Base-by-base conservation (phyloP, 2,113 vertebrate genomes). In the Argyrosomus japonicus region DNA sequence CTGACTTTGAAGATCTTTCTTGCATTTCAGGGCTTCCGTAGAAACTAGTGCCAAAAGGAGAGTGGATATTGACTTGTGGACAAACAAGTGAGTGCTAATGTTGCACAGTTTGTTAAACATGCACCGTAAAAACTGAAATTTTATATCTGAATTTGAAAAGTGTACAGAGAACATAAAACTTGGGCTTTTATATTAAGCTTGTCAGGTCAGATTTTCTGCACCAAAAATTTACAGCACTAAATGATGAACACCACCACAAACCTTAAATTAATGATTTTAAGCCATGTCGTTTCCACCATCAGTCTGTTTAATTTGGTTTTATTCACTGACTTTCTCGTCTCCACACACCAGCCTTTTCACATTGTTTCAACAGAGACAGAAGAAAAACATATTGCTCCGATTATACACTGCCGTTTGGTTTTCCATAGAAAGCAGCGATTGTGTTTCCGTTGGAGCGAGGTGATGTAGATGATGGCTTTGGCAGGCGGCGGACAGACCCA, bases 381-480 rank as follows among this genome's bases (percentile, higher is more conserved):
- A 53, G 57, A 65, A 56, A 69, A 79, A 86, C 82, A 79, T 81
- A 85, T 85, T 78, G 82, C 82, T 76, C 65, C 58, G 23, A 75
- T 88, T 83, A 87, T 53, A 60, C 3, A 4, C 56, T 10, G 61
- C 32, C 60, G 19, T 87, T 84, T 78, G 65, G 79, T 91, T 91
- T 88, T 88, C 76, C 83, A 79, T 71, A 79, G 83, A 89, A 83
- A 76, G 75, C 83, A 82, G 80, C 60, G 85, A 85, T 78, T 88
- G 79, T 87, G 79, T 81, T 88, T 85, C 73, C 29, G 57, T 14
- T 83, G 84, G 79, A 89, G 89, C 68, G 77, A 60, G 23, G 75
- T 19, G 83, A 84, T 87, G 83, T 84, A 71, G 87, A 86, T 87
- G 85, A 91, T 84, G 85, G 75, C 68, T 82, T 84, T 91, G 87